Base-by-base conservation (phyloP, 2,113 vertebrate species). In the Eurypyga helias region DNA sequence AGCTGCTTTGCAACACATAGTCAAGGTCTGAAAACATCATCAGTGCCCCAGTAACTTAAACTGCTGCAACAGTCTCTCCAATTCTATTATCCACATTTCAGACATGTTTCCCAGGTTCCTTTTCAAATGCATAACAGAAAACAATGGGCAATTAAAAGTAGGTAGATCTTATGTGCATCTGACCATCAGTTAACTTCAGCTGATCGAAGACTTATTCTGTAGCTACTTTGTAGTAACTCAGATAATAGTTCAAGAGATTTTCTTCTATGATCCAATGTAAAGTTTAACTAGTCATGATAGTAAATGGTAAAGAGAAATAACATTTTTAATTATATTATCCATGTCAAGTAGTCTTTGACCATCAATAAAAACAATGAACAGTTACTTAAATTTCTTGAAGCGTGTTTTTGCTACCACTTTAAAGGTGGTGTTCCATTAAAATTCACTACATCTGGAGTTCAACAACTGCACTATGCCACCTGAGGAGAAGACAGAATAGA, bases 381-480 rank as follows among this genome's bases (percentile, higher is more conserved):
- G 16, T 48, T 61, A 64, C 23, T 69, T 64, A 60, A 69, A 70
- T 52, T 81, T 52, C 41, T 80, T n/a, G 8, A 11, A 51, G 16
- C 2, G 7, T 3, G 5, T 83, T 12, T 80, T 80, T 60, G 11
- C 20, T 28, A 45, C 5, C 11, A 62, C 29, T 62, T 61, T 41
- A 84, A 90, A 84, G 9, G 6, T 78, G 9, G 8, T 55, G 5
- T 62, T 78, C 31, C 10, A 20, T 38, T 87, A 84, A 87, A 65
- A 81, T 78, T 90, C 28, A 18, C 5, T 54, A 36, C n/a, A 9
- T 75, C n/a, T 87, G 31, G 25, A 79, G 23, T 49, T 79, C 36
- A 66, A 7, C 55, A 3, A 29, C 46, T 69, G 23, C 10, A 48
- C 6, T 73, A 26, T 52, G 26, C 0, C 0, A 9, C 24, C n/a